Base-by-base conservation (phyloP, 2,888 invertebrate genomes). In the Macrophya annulata region DNA sequence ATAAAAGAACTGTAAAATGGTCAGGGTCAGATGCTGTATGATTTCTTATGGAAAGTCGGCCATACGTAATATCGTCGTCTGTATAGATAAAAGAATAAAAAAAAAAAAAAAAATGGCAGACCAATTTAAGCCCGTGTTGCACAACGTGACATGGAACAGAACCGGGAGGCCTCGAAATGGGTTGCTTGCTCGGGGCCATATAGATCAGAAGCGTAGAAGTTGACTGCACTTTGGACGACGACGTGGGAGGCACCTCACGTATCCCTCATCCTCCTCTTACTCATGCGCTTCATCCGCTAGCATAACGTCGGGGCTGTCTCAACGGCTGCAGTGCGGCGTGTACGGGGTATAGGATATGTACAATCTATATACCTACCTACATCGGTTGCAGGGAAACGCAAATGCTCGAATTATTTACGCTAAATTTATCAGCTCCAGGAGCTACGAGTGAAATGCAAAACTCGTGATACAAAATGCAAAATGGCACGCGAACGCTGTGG, bases 351-450 rank as follows among this genome's bases (percentile, higher is more conserved):
- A n/a, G n/a, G 6, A 51, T 4, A 55, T n/a, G 31, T 31, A 31
- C 1, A 2, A 31, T 3, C 31, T 31, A 31, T 31, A 31, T 3
- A n/a, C 31, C 3, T 31, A 31, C n/a, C n/a, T 31, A 31, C 31
- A 31, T 31, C 31, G 31, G 86, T 82, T 74, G 86, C 59, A 62
- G 79, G 79, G 8, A 43, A 88, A 88, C 89, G 89, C 89, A 86
- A 90, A 90, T 89, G 90, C 87, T 89, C 88, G 87, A 89, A 90
- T 92, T 91, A 91, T 92, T 91, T 90, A 92, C 91, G 91, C 88
- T 89, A 90, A 92, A 92, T 92, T 92, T 92, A 90, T 88, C 90
- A 89, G 86, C 74, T 74, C 45, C 72, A 74, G 45, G 40, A 43
- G 45, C 21, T 45, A 85, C 87, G 86, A 88, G 88, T 87, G 89